These are phyloP conservation scores for Drosophila phalerata DNA, from an alignment of 2,888 invertebrate species.

Conservation along the genomic window DNA sequence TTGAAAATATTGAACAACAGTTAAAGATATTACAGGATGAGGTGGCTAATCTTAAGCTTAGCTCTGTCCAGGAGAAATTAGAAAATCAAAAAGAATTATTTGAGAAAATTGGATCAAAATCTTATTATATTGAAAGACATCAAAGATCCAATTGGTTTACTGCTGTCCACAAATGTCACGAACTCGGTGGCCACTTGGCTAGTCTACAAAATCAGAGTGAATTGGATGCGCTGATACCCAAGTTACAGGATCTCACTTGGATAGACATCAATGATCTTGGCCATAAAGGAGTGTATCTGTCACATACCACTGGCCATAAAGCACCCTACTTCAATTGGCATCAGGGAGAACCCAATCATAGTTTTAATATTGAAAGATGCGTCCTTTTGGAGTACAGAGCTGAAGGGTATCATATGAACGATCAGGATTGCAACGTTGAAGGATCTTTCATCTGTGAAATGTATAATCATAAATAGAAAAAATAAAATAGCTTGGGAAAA, in stretches of 20 bases:
- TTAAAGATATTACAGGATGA: neutral
- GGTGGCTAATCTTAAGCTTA: neutral
- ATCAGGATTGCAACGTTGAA: neutral
- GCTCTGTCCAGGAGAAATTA: neutral
- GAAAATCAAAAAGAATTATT: neutral
- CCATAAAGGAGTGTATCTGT: neutral
- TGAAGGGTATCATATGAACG: slow-evolving; percentile 1
- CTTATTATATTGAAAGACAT: slow-evolving; percentile 1
- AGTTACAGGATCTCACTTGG: neutral
- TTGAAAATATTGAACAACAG: slow-evolving; percentile 8
- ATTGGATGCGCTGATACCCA: neutral
- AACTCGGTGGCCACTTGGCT: slow-evolving; percentile 3
- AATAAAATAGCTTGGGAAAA: neutral
- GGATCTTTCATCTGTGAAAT: slow-evolving; percentile 6
- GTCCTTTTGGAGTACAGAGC: neutral
- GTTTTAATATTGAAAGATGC: neutral
- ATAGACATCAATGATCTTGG: slow-evolving; percentile 15
- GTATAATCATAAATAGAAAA: neutral
- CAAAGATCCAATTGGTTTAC: neutral
- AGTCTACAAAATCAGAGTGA: slow-evolving; percentile 1
- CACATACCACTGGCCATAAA: slow-evolving; percentile 4
- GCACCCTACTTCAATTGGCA: slow-evolving; percentile 6
- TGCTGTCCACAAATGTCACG: slow-evolving; percentile 6
- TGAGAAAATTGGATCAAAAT: slow-evolving; percentile 14
- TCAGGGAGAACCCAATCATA: slow-evolving; percentile 2